These are phyloP conservation scores for Pygoscelis adeliae DNA, from an alignment of 2,113 vertebrate genomes.

Conservation along the genomic window DNA sequence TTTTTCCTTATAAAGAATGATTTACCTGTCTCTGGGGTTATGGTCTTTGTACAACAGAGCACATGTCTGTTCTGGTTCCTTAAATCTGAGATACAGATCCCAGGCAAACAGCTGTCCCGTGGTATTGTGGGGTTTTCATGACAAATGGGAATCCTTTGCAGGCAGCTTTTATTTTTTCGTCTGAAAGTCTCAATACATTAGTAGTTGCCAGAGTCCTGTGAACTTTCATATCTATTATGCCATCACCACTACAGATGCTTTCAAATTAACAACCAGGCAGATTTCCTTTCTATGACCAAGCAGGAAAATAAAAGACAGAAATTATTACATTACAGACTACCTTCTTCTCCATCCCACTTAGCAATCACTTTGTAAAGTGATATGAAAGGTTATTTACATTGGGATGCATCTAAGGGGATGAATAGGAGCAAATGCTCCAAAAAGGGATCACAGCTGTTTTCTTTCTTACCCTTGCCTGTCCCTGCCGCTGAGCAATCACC, in stretches of 20 bases:
- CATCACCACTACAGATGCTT: constrained; percentile 1
- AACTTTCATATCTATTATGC: neutral
- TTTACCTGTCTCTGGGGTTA: neutral
- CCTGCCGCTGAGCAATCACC: neutral
- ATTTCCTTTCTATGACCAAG: neutral
- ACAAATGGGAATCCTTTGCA: constrained; percentile 1
- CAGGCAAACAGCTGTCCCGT: neutral
- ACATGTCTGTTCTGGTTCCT: neutral
- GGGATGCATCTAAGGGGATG: neutral
- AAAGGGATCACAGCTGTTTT: constrained; percentile 1
- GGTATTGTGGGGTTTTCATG: neutral
- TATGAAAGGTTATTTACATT: constrained; percentile 24
- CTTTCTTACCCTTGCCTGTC: neutral
- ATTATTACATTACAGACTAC: neutral
- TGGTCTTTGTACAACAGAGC: neutral
- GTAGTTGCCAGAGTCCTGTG: neutral
- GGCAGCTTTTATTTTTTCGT: neutral
- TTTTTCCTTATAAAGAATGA: neutral
- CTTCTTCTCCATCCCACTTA: neutral
- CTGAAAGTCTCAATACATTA: neutral
- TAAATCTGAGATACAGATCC: neutral
- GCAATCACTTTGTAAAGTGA: neutral
- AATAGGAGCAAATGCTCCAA: neutral
- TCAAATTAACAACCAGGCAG: neutral
- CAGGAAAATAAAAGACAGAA: constrained; percentile 22